Evolutionary conservation across 2,888 invertebrate genomes (phyloP).

Genomic region (Drosophila formosana): DNA sequence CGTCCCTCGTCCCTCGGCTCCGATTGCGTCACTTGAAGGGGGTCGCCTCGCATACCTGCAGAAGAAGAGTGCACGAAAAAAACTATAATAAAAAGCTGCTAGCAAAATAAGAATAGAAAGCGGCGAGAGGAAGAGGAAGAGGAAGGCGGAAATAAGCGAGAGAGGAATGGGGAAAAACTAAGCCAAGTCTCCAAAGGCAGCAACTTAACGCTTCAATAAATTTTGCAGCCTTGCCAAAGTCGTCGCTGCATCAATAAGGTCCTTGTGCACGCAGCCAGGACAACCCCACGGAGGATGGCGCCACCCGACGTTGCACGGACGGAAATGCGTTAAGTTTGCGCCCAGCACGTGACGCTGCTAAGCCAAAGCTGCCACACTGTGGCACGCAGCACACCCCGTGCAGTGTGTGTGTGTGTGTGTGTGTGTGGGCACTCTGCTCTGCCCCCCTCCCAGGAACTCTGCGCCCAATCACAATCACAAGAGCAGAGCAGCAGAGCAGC

Average conservation of each 20-base stretch:
- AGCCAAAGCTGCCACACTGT: slow-evolving; percentile 79
- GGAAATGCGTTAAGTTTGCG: slow-evolving; percentile 81
- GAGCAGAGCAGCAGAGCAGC: neutral
- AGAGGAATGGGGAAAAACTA: slow-evolving; percentile 23
- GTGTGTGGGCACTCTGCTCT: neutral
- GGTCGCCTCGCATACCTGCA: slow-evolving; percentile 8
- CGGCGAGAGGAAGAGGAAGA: neutral
- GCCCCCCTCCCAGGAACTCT: slow-evolving; percentile 10
- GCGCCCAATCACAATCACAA: slow-evolving; percentile 45
- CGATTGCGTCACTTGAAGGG: neutral
- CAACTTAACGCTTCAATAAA: slow-evolving; percentile 83
- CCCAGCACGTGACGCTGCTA: slow-evolving; percentile 79
- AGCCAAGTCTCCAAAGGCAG: slow-evolving; percentile 70
- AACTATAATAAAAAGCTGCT: neutral
- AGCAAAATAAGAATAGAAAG: slow-evolving; percentile 1
- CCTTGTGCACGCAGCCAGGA: slow-evolving; percentile 75
- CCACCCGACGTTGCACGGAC: slow-evolving; percentile 62
- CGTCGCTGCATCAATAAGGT: slow-evolving; percentile 80
- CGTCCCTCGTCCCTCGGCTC: too few species aligned
- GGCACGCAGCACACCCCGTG: slow-evolving; percentile 71
- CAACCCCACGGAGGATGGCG: slow-evolving; percentile 20
- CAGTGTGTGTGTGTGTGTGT: neutral
- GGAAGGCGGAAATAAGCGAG: neutral
- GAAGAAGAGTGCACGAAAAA: neutral
- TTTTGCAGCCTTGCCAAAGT: slow-evolving; percentile 66